These are phyloP conservation scores for Trichechus manatus DNA, from an alignment of 2,113 vertebrate genomes.

Conservation along the genomic window DNA sequence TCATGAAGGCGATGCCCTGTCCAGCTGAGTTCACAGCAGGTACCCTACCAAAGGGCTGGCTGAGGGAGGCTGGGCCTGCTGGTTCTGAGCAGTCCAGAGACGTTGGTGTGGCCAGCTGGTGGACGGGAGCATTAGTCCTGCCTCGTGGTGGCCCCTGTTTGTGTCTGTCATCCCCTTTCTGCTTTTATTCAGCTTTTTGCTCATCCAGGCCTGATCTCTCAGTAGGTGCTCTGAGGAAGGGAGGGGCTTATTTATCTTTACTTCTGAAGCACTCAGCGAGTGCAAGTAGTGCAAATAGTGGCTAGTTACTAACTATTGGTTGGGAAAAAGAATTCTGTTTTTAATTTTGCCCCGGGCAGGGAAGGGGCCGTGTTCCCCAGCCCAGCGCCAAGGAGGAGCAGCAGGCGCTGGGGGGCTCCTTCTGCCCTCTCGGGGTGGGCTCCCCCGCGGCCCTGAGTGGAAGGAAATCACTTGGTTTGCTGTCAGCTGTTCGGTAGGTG, in stretches of 20 bases:
- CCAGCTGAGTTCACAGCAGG: too few species aligned
- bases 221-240: background rate
- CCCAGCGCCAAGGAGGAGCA: background rate
- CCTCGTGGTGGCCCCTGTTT: background rate
- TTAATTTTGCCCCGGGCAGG: background rate
- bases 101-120: background rate
- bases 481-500: slow-evolving; percentile 51
- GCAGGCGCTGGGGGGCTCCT: too few species aligned
- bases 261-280: background rate
- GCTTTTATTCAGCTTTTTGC: background rate
- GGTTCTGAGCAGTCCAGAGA: background rate
- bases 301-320: background rate
- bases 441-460: background rate
- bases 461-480: slow-evolving; percentile 60
- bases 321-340: background rate
- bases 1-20: too few species aligned
- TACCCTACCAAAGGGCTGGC: too few species aligned
- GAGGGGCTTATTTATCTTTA: background rate
- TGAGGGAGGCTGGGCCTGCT: too few species aligned
- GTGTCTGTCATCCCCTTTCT: background rate
- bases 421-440: background rate
- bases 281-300: too few species aligned
- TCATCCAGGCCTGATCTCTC: accelerated
- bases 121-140: background rate
- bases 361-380: too few species aligned